These are phyloP conservation scores for Anhinga rufa DNA, from an alignment of 2,113 vertebrate genomes.

Conservation along the genomic window DNA sequence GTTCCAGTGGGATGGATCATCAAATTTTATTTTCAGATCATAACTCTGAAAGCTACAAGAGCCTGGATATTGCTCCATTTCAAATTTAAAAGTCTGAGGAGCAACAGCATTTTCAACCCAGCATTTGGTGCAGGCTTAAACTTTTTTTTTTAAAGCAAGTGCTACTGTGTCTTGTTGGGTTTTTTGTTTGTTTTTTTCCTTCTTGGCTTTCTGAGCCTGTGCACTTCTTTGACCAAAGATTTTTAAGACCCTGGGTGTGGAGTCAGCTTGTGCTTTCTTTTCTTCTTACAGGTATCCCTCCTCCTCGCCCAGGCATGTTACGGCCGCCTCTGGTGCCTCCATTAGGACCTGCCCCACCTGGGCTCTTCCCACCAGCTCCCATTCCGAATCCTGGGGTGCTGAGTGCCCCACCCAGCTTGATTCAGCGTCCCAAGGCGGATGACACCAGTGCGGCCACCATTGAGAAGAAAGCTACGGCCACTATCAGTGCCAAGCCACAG, in stretches of 20 bases:
- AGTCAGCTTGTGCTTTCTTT: background rate
- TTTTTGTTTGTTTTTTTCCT: background rate
- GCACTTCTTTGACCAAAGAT: background rate
- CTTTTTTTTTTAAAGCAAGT: rapidly evolving
- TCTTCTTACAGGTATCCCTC: conserved; percentile 83
- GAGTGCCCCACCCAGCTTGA: conserved; percentile 92
- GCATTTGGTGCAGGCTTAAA: background rate
- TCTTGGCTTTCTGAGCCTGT: background rate
- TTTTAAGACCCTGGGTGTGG: background rate
- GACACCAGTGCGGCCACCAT: conserved; percentile 81
- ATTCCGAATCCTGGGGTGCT: conserved; percentile 86
- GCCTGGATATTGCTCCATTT: too few relatives aligned
- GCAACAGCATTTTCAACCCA: background rate
- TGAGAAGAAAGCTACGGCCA: conserved; percentile 86
- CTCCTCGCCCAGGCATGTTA: conserved; percentile 89
- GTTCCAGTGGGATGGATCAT: background rate
- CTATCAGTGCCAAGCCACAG: conserved; percentile 97
- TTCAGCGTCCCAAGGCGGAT: conserved; percentile 89
- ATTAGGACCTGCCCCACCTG: conserved; percentile 79
- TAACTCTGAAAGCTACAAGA: background rate
- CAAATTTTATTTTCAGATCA: background rate
- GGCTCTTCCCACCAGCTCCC: conserved; percentile 87
- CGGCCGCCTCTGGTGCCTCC: conserved; percentile 82
- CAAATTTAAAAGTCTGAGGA: background rate
- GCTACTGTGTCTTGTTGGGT: background rate